phyloP scores from a whole-genome alignment of 2,888 invertebrate genomes.

The Eutolmus rufibarbis region DNA sequence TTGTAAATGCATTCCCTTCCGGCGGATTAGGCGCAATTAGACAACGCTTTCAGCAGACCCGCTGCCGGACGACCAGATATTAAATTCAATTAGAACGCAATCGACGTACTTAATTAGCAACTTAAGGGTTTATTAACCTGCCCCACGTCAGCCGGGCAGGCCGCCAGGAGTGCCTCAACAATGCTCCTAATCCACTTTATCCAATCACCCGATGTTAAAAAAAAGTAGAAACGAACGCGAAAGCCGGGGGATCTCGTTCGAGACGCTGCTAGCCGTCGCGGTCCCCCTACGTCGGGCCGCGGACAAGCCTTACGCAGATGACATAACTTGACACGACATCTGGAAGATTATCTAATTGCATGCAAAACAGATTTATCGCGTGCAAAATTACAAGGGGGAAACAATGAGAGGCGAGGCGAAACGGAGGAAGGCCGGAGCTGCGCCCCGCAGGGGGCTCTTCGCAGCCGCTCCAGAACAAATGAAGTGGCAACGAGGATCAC shows the following conservation, averaged over 20 bases:
- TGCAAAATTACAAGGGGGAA: constrained; percentile 14
- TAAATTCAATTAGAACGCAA: constrained; percentile 15
- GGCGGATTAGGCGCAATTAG: constrained; percentile 9
- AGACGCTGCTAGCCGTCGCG: background rate
- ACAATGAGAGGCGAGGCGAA: background rate
- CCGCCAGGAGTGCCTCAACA: background rate
- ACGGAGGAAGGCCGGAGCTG: background rate
- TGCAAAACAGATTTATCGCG: constrained; percentile 30
- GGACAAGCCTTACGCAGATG: background rate
- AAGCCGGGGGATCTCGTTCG: background rate
- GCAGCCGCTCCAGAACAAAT: background rate
- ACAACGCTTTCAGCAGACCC: background rate
- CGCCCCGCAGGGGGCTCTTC: background rate
- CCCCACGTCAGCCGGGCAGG: background rate
- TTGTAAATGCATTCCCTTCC: background rate
- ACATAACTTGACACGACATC: constrained; percentile 24
- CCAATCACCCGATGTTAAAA: background rate
- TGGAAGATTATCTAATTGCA: constrained; percentile 26
- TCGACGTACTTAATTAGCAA: constrained; percentile 7
- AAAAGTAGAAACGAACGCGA: background rate
- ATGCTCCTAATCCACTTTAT: constrained; percentile 18
- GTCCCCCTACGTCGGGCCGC: background rate
- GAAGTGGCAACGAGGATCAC: background rate
- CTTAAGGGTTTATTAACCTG: constrained; percentile 20
- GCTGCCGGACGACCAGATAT: background rate